Conservation (phyloP, 2,888 invertebrate species). For the Tridacna crocea region DNA sequence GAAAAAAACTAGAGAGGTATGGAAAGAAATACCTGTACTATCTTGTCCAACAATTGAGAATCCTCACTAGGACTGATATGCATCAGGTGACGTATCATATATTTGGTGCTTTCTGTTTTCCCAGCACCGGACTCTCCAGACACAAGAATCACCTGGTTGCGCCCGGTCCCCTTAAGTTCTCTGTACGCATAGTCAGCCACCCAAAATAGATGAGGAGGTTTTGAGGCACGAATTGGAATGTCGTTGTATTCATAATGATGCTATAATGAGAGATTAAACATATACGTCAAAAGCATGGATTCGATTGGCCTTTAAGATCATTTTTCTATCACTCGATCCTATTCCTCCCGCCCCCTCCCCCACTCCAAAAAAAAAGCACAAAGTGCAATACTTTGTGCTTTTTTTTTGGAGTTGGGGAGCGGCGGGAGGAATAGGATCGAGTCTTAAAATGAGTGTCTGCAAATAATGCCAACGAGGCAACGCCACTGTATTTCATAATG, state of each 20-base stretch:
- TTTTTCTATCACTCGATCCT: too few relatives aligned
- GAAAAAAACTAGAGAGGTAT: too few relatives aligned
- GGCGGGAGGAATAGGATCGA: too few relatives aligned
- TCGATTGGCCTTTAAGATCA: too few relatives aligned
- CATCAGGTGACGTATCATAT: conserved; percentile 79
- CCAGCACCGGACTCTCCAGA: conserved; percentile 81
- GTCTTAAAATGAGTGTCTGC: too few relatives aligned
- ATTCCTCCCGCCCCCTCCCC: too few relatives aligned
- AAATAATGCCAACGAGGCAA: too few relatives aligned
- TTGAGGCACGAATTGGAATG: conserved; percentile 55
- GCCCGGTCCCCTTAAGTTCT: conserved; percentile 63
- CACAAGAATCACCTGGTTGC: conserved; percentile 78
- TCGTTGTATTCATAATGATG: conserved; percentile 69
- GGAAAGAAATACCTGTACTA: conserved; percentile 72
- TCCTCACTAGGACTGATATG: conserved; percentile 71
- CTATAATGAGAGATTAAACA: conserved; percentile 47
- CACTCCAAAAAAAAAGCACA: too few relatives aligned
- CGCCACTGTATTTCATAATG: too few relatives aligned
- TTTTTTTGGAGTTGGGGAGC: too few relatives aligned
- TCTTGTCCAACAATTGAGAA: conserved; percentile 75
- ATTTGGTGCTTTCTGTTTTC: conserved; percentile 80
- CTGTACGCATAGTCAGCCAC: conserved; percentile 71
- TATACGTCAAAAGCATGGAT: too few relatives aligned
- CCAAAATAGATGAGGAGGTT: conserved; percentile 73
- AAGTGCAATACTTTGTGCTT: too few relatives aligned